Conservation (phyloP, 2,113 vertebrate species). For the Felis catus region DNA sequence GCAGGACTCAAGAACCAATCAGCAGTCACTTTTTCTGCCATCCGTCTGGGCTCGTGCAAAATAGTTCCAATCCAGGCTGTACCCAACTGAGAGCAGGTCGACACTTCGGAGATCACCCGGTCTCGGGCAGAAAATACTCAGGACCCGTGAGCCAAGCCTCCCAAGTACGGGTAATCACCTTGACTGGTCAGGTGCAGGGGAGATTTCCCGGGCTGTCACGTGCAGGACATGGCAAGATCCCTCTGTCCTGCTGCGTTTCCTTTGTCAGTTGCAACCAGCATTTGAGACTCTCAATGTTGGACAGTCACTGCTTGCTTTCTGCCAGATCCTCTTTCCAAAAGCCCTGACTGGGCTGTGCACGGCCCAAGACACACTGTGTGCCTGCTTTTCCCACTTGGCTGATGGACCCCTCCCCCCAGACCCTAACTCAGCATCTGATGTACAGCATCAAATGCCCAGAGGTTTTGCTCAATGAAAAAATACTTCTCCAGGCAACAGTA, state of each 20-base stretch:
- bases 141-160: background rate
- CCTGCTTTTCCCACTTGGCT: background rate
- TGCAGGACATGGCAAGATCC: background rate
- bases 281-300: background rate
- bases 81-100: background rate
- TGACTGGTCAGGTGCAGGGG: background rate
- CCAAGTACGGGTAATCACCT: background rate
- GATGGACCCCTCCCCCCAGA: background rate
- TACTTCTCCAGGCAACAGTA: background rate
- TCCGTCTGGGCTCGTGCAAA: background rate
- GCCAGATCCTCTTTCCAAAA: background rate
- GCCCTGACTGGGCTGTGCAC: background rate
- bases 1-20: background rate
- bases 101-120: background rate
- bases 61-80: background rate
- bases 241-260: background rate
- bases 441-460: background rate
- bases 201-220: background rate
- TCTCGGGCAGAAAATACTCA: background rate
- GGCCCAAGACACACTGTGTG: accelerated
- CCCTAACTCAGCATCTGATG: background rate
- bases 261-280: background rate
- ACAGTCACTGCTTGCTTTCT: background rate
- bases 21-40: background rate
- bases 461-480: background rate